Evolutionary conservation across 64 coral and sea anemone genomes (phyloP).

Genomic region (Dendronephthya gigantea): DNA sequence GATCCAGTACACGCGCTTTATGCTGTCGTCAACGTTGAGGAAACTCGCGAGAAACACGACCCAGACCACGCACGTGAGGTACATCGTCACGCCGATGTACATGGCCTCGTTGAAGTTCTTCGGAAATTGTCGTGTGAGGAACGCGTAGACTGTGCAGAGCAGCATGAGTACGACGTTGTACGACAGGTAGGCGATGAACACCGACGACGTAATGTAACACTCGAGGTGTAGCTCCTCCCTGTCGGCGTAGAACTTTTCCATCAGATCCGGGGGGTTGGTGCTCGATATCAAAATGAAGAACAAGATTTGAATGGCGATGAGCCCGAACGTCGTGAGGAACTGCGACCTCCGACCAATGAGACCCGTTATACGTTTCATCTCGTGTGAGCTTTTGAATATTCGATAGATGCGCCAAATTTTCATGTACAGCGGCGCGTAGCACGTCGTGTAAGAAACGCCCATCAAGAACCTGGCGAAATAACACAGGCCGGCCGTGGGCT

Average conservation of each 20-base stretch:
- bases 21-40: constrained; percentile 30
- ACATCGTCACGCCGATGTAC: constrained; percentile 41
- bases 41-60: constrained; percentile 34
- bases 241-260: constrained; percentile 30
- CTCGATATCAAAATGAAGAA: constrained; percentile 50
- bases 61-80: constrained; percentile 24
- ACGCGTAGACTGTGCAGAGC: constrained; percentile 34
- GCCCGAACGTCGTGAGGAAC: constrained; percentile 52
- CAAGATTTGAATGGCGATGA: constrained; percentile 54
- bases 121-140: constrained; percentile 44
- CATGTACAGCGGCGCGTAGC: constrained; percentile 83
- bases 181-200: constrained; percentile 13
- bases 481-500: constrained; percentile 51
- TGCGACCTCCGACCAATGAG: constrained; percentile 66
- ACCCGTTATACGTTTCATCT: constrained; percentile 23
- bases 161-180: constrained; percentile 38
- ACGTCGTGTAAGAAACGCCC: constrained; percentile 47
- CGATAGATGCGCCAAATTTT: constrained; percentile 84
- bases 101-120: constrained; percentile 51
- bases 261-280: constrained; percentile 43
- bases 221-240: constrained; percentile 20
- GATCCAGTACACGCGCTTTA: constrained; percentile 26
- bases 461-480: constrained; percentile 38
- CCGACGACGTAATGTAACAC: constrained; percentile 12
- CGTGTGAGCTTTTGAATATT: constrained; percentile 58